These are phyloP conservation scores for Eulimnadia texana DNA, from an alignment of 1,140 invertebrate genomes.

Conservation along the genomic window DNA sequence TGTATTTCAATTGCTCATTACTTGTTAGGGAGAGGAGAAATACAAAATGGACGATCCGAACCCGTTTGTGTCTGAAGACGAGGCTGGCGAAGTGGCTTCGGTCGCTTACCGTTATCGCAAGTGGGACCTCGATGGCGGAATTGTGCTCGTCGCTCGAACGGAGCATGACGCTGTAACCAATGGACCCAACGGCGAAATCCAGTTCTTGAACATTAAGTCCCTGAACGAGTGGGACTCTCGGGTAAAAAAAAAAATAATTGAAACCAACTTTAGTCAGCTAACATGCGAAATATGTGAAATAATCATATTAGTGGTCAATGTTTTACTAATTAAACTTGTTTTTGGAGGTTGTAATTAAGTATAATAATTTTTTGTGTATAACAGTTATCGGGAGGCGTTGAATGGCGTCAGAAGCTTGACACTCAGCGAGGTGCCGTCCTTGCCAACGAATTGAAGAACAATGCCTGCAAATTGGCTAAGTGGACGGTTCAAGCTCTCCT, in stretches of 20 bases:
- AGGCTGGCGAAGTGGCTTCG: conserved; percentile 78
- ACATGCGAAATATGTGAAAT: no score
- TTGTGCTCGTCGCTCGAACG: conserved; percentile 80
- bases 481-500: conserved; percentile 96
- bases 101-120: conserved; percentile 94
- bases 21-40: conserved; percentile 52
- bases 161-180: conserved; percentile 92
- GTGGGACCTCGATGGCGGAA: conserved; percentile 88
- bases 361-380: conserved; percentile 20
- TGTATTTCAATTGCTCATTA: neutral
- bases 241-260: no score
- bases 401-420: conserved; percentile 96
- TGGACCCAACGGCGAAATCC: conserved; percentile 76
- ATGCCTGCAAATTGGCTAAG: conserved; percentile 96
- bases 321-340: neutral
- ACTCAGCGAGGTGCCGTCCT: conserved; percentile 93
- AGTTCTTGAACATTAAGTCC: conserved; percentile 93
- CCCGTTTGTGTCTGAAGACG: conserved; percentile 76
- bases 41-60: conserved; percentile 83
- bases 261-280: no score
- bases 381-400: conserved; percentile 80
- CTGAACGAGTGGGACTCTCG: conserved; percentile 98
- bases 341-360: neutral
- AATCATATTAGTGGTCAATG: no score
- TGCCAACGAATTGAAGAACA: conserved; percentile 95